Base-by-base conservation (phyloP, 2,113 vertebrate genomes). In the Cromileptes altivelis region DNA sequence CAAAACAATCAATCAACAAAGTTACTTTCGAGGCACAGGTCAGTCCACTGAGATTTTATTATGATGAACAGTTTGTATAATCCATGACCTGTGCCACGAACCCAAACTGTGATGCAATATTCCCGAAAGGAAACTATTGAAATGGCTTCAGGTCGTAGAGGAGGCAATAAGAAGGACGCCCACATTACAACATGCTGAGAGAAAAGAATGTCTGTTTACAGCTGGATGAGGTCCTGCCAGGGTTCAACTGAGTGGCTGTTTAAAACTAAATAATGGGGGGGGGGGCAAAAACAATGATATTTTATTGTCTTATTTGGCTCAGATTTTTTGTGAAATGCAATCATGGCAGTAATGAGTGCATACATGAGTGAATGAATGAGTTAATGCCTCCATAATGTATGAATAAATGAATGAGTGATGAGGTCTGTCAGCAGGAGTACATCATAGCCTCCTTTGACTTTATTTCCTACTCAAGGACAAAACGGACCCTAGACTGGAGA, bases 111-210 rank as follows among this genome's bases (percentile, higher is more conserved):
- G 37, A 65, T 88, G 69, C 61, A 77, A 86, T 63, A 49, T 69
- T 68, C 45, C 53, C 69, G n/a, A 42, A 19, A 75, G 64, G 42
- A 72, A 85, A 13, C 14, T 6, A 30, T 64, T 56, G 33, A 0
- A 75, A 53, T 40, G 67, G 33, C 76, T 77, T 56, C 42, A 58
- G 88, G 80, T 89, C 78, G 85, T 4, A 13, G 77, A 58, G 25
- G 73, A 80, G 61, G 47, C 67, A 69, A 27, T 30, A 42, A 18
- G 52, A 70, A 80, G 67, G 74, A 87, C 77, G 50, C 55, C 57
- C 65, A 11, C 61, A 92, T 91, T 89, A 75, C 68, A 78, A 23
- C 89, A 86, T 56, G 87, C 52, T 91, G 91, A 92, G 61, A 85
- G 84, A 82, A 64, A 81, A 89, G 88, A 85, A 81, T 49, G 69